Conservation (phyloP, 2,797 vertebrate species). For the Pipistrellus kuhlii region DNA sequence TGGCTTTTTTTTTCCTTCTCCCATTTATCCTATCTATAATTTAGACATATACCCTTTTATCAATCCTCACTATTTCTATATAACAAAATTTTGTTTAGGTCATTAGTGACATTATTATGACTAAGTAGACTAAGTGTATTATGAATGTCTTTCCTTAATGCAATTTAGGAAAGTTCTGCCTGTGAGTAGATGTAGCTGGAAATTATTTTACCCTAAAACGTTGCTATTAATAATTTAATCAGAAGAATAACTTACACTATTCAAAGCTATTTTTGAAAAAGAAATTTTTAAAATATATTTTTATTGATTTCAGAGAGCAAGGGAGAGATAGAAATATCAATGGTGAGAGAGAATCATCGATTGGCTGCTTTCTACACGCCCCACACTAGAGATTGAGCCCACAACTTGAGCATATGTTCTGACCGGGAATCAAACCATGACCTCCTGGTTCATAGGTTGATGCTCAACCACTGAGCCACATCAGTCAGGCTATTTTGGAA, state of each 20-base stretch:
- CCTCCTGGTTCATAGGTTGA: not conserved
- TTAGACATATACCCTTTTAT: not conserved
- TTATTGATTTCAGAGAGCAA: not conserved
- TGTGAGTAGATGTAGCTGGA: not conserved
- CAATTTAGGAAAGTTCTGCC: not conserved
- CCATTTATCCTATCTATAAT: not conserved
- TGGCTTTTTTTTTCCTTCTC: not conserved
- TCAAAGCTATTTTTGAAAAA: slow-evolving; percentile 48
- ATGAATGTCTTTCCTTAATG: not conserved
- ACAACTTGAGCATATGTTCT: not conserved
- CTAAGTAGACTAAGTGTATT: not conserved
- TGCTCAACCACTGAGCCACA: not conserved
- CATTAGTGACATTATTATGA: not conserved
- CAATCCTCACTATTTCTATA: not conserved
- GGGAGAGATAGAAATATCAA: not conserved
- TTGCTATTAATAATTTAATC: slow-evolving; percentile 13
- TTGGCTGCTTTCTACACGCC: not conserved
- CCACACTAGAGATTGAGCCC: not conserved
- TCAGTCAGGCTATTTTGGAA: not conserved
- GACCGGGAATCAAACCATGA: not conserved
- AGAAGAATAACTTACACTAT: not conserved
- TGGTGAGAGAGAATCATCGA: not conserved
- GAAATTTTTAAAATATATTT: not conserved
- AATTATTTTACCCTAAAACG: slow-evolving; percentile 46
- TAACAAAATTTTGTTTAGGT: not conserved